A percentile compares a stretch with the other conserved stretches of the same genome.
These are phyloP conservation scores for Esox masquinongy DNA, from an alignment of 2,797 vertebrate species.

Conservation along the genomic window DNA sequence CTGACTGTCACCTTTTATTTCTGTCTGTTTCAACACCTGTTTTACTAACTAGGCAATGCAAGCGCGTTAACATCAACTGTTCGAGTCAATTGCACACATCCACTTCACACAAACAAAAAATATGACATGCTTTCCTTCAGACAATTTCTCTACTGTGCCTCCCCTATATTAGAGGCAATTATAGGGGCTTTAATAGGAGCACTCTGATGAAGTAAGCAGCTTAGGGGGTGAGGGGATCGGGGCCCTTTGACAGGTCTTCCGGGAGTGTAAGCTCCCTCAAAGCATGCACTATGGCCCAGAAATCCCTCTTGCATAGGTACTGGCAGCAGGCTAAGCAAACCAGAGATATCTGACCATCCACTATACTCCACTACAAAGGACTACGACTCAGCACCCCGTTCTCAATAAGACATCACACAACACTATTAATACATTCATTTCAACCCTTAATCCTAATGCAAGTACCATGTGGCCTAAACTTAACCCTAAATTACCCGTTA, in stretches of 20 bases:
- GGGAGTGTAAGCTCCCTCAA: slow-evolving; percentile 32
- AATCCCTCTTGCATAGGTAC: slow-evolving; percentile 13
- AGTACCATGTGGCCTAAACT: no score
- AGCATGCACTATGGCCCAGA: slow-evolving; percentile 25
- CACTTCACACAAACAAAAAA: background rate
- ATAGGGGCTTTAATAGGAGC: slow-evolving; percentile 18
- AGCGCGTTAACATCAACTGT: background rate
- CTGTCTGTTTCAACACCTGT: no score
- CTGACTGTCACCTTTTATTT: no score
- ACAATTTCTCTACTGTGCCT: background rate
- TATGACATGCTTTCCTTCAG: background rate
- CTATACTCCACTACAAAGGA: slow-evolving; percentile 11
- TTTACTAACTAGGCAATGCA: background rate
- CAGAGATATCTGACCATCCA: slow-evolving; percentile 17
- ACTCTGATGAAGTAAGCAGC: slow-evolving; percentile 48
- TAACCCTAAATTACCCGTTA: no score
- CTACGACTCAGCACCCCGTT: no score
- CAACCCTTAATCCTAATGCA: no score
- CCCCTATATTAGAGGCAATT: slow-evolving; percentile 24
- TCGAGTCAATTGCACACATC: background rate
- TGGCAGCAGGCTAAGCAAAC: slow-evolving; percentile 25
- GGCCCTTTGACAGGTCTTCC: background rate
- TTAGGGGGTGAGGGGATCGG: slow-evolving; percentile 29
- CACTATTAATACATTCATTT: no score
- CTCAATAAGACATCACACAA: no score